These are phyloP conservation scores for Drosophila greeni DNA, from an alignment of 2,888 invertebrate genomes.

Conservation along the genomic window DNA sequence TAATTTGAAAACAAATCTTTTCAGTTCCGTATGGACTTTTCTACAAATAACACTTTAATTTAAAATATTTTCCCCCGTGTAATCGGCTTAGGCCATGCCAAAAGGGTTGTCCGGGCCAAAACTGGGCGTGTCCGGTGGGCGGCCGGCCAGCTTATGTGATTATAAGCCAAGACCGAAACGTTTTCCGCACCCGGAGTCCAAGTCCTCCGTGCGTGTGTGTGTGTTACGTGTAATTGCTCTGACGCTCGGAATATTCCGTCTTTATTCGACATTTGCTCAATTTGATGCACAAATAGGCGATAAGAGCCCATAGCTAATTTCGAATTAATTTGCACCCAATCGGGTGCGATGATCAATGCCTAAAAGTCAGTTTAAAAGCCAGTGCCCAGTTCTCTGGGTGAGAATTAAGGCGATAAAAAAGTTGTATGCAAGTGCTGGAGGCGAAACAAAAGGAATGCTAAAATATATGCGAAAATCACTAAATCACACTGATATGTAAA, in stretches of 20 bases:
- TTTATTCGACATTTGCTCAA: conserved; percentile 28
- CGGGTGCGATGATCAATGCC: conserved; percentile 16
- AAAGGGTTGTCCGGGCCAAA: conserved; percentile 20
- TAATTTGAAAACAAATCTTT: not conserved
- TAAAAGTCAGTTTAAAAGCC: conserved; percentile 13
- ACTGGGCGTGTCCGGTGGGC: conserved; percentile 37
- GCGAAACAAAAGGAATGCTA: conserved; percentile 24
- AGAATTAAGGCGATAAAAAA: conserved; percentile 24
- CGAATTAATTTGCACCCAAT: conserved; percentile 55
- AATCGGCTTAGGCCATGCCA: conserved; percentile 23
- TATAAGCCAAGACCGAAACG: conserved; percentile 30
- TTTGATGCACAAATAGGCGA: conserved; percentile 29
- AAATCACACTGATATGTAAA: conserved; percentile 47
- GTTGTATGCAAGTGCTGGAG: conserved; percentile 40
- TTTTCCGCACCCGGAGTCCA: conserved; percentile 13
- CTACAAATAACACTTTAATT: too few species aligned
- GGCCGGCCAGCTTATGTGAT: conserved; percentile 29
- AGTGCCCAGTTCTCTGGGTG: not conserved
- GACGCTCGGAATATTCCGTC: conserved; percentile 30
- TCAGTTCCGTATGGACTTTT: not conserved
- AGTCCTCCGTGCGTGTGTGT: not conserved
- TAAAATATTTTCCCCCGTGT: not conserved
- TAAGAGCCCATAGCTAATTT: conserved; percentile 41
- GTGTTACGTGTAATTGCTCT: conserved; percentile 28
- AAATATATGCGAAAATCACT: conserved; percentile 20